Conservation (phyloP, 2,888 invertebrate genomes). For the Lacanobia oleracea region DNA sequence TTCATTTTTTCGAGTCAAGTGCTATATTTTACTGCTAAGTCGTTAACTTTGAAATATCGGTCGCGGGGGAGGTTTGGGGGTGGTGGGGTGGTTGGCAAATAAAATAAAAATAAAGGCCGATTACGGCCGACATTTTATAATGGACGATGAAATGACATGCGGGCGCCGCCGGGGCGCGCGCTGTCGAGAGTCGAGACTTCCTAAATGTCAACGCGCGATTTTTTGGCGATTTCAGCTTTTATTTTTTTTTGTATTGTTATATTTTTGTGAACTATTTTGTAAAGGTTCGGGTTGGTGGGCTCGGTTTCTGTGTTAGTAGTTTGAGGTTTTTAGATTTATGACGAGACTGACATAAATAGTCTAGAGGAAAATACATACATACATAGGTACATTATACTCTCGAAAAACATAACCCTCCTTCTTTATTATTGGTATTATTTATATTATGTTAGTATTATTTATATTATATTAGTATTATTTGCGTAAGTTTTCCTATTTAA, state of each 20-base stretch:
- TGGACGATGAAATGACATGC: constrained; percentile 89
- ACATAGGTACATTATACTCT: too few species aligned
- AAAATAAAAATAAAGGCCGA: constrained; percentile 90
- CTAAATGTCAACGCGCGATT: constrained; percentile 67
- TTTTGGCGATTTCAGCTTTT: constrained; percentile 58
- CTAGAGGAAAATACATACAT: neutral
- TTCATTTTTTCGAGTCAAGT: constrained; percentile 84
- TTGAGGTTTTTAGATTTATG: constrained; percentile 25
- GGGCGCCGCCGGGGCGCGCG: constrained; percentile 84
- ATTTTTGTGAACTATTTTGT: constrained; percentile 51
- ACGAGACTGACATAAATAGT: constrained; percentile 6
- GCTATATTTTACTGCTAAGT: constrained; percentile 88
- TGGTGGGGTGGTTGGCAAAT: constrained; percentile 82
- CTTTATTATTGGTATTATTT: too few species aligned
- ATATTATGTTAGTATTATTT: too few species aligned
- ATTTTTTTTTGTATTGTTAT: constrained; percentile 50
- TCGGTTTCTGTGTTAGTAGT: constrained; percentile 19
- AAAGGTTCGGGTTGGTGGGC: constrained; percentile 43
- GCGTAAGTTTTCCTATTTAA: neutral
- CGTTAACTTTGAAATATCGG: constrained; percentile 90
- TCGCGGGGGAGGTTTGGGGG: constrained; percentile 70
- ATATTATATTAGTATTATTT: neutral
- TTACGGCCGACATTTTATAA: constrained; percentile 90
- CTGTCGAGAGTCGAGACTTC: constrained; percentile 68
- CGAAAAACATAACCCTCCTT: too few species aligned